These are phyloP conservation scores for Molorchus minor DNA, from an alignment of 2,888 invertebrate genomes.

Conservation along the genomic window DNA sequence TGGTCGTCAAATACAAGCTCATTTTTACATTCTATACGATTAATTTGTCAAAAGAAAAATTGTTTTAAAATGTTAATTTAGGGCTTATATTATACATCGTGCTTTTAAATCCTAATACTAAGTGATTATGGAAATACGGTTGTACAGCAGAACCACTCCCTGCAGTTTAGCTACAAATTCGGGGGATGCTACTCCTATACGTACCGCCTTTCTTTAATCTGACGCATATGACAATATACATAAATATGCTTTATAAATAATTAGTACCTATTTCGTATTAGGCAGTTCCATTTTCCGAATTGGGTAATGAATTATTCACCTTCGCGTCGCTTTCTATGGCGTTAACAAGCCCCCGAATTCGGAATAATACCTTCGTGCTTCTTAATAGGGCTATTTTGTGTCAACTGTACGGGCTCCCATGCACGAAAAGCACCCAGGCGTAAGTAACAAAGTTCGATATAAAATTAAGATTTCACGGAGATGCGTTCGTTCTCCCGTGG, in stretches of 20 bases:
- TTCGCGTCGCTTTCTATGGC: background rate
- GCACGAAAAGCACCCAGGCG: constrained; percentile 3
- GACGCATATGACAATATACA: background rate
- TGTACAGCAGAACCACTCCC: no score
- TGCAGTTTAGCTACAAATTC: background rate
- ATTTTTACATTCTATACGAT: no score
- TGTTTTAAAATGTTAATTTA: no score
- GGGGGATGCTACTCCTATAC: background rate
- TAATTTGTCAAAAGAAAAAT: no score
- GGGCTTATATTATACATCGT: no score
- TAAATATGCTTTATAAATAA: background rate
- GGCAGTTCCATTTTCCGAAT: background rate
- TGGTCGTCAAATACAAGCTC: no score
- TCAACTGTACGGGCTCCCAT: constrained; percentile 4
- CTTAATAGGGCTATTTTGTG: background rate
- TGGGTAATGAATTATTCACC: background rate
- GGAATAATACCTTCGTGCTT: background rate
- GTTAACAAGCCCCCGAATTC: background rate
- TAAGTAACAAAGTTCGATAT: constrained; percentile 20
- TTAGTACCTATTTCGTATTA: background rate
- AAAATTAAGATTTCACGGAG: constrained; percentile 25
- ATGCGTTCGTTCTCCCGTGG: constrained; percentile 19
- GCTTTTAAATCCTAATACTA: background rate
- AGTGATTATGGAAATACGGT: no score
- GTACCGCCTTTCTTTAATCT: background rate